A percentile compares a stretch with the other conserved stretches of the same genome.
phyloP scores from a whole-genome alignment of 2,888 invertebrate genomes.

The Tigriopus californicus region DNA sequence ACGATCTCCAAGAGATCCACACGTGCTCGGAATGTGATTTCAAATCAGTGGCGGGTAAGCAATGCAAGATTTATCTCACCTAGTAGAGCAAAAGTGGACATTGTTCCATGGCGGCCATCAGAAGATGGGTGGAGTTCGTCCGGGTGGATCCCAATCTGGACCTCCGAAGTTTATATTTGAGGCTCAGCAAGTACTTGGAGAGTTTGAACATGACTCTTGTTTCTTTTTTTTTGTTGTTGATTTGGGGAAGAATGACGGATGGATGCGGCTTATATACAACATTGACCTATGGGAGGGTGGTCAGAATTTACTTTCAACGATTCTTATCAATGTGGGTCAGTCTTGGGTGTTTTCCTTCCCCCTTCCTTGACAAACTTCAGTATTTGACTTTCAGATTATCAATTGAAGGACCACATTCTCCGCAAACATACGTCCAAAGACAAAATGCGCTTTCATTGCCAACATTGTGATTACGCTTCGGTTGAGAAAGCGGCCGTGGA shows the following conservation, averaged over 20 bases:
- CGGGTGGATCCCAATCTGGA: too few species aligned
- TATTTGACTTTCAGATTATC: constrained; percentile 18
- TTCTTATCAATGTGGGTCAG: not conserved
- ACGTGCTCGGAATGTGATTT: constrained; percentile 21
- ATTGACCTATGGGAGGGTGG: not conserved
- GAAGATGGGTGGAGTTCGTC: too few species aligned
- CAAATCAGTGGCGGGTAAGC: constrained; percentile 5
- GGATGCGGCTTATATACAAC: too few species aligned
- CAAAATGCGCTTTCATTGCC: constrained; percentile 20
- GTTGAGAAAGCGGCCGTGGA: constrained; percentile 23
- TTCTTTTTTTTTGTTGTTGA: too few species aligned
- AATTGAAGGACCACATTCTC: constrained; percentile 22
- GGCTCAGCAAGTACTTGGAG: too few species aligned
- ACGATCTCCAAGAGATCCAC: constrained; percentile 18
- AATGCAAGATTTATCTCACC: not conserved
- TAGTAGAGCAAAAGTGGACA: too few species aligned
- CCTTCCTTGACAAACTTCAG: constrained; percentile 17
- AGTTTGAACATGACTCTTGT: too few species aligned
- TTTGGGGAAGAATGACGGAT: too few species aligned
- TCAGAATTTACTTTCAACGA: not conserved
- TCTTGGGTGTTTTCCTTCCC: not conserved
- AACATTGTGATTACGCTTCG: constrained; percentile 22
- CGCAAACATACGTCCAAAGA: constrained; percentile 21
- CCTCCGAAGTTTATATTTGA: too few species aligned
- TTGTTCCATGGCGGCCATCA: too few species aligned